These are phyloP conservation scores for Pentalonia nigronervosa DNA, from an alignment of 1,140 invertebrate species.

Conservation along the genomic window DNA sequence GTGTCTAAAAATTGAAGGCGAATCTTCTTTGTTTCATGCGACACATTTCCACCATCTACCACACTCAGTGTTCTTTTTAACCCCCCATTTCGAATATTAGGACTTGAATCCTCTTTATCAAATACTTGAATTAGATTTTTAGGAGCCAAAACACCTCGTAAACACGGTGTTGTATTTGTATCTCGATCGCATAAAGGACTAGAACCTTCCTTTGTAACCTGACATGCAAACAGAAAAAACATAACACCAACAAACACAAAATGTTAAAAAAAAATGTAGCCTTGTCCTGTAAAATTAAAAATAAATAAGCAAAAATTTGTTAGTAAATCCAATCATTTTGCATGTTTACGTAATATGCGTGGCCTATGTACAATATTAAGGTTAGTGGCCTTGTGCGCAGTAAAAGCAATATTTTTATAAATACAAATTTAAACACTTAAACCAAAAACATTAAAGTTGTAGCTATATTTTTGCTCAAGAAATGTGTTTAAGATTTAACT, in stretches of 20 bases:
- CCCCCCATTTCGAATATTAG: constrained; percentile 46
- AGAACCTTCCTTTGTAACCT: constrained; percentile 55
- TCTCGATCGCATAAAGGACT: constrained; percentile 49
- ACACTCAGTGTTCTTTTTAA: constrained; percentile 45
- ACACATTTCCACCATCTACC: constrained; percentile 29
- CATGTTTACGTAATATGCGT: background rate
- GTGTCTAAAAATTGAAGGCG: constrained; percentile 45
- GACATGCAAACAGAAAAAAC: constrained; percentile 47
- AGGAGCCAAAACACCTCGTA: constrained; percentile 55
- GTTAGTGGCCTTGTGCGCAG: constrained; percentile 44
- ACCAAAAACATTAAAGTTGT: background rate
- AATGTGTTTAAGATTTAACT: background rate
- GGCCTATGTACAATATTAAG: background rate
- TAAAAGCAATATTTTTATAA: constrained; percentile 32
- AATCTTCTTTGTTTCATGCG: constrained; percentile 44
- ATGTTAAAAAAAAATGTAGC: constrained; percentile 35
- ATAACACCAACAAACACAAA: constrained; percentile 46
- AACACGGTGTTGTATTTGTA: constrained; percentile 23
- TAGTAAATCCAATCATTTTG: constrained; percentile 6
- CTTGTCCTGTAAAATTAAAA: constrained; percentile 42
- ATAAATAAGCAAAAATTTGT: constrained; percentile 38
- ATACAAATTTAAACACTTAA: background rate
- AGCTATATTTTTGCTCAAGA: background rate
- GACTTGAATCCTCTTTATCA: constrained; percentile 54
- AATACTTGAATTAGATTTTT: constrained; percentile 54